Evolutionary conservation across 2,888 invertebrate genomes (phyloP).

Genomic region (Empis livida): DNA sequence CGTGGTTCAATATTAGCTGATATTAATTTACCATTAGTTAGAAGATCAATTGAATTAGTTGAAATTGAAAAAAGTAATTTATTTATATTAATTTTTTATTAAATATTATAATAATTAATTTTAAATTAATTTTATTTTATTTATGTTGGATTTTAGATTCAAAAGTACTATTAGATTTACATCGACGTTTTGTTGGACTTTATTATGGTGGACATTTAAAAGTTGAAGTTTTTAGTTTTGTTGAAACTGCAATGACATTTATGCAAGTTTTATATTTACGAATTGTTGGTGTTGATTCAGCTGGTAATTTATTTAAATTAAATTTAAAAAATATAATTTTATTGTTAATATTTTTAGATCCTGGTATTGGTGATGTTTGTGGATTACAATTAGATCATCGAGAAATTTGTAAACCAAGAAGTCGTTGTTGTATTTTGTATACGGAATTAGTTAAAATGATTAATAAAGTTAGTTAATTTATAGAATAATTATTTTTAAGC

Average conservation of each 20-base stretch:
- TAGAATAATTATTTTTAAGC: not conserved
- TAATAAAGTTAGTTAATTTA: slow-evolving; percentile 30
- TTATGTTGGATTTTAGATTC: slow-evolving; percentile 45
- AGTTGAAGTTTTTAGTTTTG: slow-evolving; percentile 54
- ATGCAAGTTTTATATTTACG: slow-evolving; percentile 61
- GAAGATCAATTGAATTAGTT: slow-evolving; percentile 62
- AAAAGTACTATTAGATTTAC: slow-evolving; percentile 51
- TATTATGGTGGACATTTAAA: slow-evolving; percentile 39
- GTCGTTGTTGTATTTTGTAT: slow-evolving; percentile 54
- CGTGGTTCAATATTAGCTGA: slow-evolving; percentile 67
- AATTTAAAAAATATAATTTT: not conserved
- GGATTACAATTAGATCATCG: slow-evolving; percentile 68
- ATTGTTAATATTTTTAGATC: slow-evolving; percentile 44
- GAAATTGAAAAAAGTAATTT: slow-evolving; percentile 63
- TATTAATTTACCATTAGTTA: slow-evolving; percentile 56
- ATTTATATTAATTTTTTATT: not conserved
- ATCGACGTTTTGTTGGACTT: slow-evolving; percentile 47
- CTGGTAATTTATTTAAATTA: slow-evolving; percentile 49
- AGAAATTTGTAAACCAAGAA: slow-evolving; percentile 74
- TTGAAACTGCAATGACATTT: slow-evolving; percentile 62
- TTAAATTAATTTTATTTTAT: not conserved
- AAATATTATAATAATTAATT: not conserved
- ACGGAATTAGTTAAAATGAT: slow-evolving; percentile 52
- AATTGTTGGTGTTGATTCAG: slow-evolving; percentile 65
- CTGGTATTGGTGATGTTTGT: slow-evolving; percentile 61